Evolutionary conservation across 2,797 vertebrate genomes (phyloP).

Genomic region (Menidia menidia): DNA sequence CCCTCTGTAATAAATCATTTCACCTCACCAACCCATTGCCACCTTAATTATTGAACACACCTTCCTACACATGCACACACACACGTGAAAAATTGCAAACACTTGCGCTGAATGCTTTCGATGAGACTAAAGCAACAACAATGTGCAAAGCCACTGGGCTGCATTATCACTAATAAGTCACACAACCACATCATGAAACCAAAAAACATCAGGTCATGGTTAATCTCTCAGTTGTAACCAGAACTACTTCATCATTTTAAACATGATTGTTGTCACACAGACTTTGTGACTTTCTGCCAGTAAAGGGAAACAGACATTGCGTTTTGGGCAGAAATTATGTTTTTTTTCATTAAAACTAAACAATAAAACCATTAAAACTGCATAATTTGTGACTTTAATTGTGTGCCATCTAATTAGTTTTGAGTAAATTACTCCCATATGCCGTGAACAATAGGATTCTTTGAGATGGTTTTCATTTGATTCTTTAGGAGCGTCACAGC

Average conservation of each 20-base stretch:
- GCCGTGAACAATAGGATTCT: constrained; percentile 22
- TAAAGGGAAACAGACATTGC: constrained; percentile 13
- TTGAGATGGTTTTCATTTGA: constrained; percentile 18
- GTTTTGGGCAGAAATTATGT: not conserved
- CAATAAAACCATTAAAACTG: not conserved
- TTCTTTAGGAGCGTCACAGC: constrained; percentile 27
- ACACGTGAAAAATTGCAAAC: constrained; percentile 40
- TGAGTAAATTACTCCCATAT: constrained; percentile 15
- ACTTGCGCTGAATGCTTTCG: constrained; percentile 36
- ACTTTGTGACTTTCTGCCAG: constrained; percentile 14
- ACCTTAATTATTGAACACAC: constrained; percentile 72
- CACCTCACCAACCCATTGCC: constrained; percentile 63
- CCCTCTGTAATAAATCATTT: constrained; percentile 82
- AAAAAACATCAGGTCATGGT: constrained; percentile 33
- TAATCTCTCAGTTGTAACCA: constrained; percentile 33
- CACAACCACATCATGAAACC: constrained; percentile 12
- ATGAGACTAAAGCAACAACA: constrained; percentile 27
- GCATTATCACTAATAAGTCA: constrained; percentile 47
- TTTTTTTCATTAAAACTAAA: constrained; percentile 22
- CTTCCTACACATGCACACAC: constrained; percentile 31
- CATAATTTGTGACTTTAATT: not conserved
- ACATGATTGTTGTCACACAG: constrained; percentile 17
- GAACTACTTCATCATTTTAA: constrained; percentile 33
- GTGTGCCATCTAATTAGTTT: not conserved
- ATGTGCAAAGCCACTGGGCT: constrained; percentile 23